Conservation (phyloP, 2,888 invertebrate genomes). For the Melanotus villosus region DNA sequence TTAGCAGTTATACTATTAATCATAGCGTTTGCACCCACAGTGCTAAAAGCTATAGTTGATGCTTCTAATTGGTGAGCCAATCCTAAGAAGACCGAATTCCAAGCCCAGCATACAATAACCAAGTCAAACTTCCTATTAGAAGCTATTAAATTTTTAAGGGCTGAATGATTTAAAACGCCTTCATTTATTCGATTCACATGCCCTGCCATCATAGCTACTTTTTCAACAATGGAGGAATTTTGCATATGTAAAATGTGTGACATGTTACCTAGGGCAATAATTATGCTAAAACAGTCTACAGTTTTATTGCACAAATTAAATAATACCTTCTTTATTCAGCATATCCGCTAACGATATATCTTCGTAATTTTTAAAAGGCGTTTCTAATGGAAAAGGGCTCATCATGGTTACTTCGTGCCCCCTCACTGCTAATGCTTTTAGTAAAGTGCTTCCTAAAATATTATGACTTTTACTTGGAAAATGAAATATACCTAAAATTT, state of each 20-base stretch:
- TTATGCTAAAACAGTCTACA: too few species aligned
- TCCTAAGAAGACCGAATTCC: slow-evolving; percentile 57
- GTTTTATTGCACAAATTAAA: background rate
- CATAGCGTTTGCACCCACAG: slow-evolving; percentile 53
- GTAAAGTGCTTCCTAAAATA: slow-evolving; percentile 61
- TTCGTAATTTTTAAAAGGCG: slow-evolving; percentile 53
- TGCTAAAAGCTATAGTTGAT: slow-evolving; percentile 59
- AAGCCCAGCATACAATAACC: slow-evolving; percentile 57
- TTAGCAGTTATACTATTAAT: slow-evolving; percentile 57
- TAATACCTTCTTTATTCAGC: background rate
- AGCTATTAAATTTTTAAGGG: slow-evolving; percentile 37
- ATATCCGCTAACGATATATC: slow-evolving; percentile 28
- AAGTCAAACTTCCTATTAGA: slow-evolving; percentile 55
- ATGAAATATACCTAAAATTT: too few species aligned
- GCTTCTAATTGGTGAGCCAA: slow-evolving; percentile 61
- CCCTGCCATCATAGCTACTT: too few species aligned
- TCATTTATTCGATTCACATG: background rate
- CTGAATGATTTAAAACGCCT: background rate
- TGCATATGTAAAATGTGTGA: too few species aligned
- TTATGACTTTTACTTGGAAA: slow-evolving; percentile 56
- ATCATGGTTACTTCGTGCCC: slow-evolving; percentile 73
- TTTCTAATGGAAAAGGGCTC: slow-evolving; percentile 53
- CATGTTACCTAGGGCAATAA: too few species aligned
- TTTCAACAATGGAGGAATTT: background rate
- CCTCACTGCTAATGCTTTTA: slow-evolving; percentile 70